These are phyloP conservation scores for Oreochromis grahami DNA, from an alignment of 2,797 vertebrate species.

Conservation along the genomic window DNA sequence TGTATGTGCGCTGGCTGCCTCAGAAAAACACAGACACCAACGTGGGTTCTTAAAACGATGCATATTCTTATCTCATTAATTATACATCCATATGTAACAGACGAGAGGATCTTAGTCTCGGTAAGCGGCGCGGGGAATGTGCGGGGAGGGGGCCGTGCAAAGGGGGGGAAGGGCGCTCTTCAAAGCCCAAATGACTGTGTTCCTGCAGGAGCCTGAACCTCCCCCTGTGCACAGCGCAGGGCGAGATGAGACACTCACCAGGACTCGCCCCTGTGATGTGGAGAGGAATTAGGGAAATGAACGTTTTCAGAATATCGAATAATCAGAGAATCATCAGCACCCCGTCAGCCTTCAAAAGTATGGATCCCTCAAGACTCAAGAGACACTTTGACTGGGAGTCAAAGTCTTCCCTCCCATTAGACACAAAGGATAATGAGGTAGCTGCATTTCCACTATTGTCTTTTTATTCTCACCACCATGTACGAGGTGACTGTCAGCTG, in stretches of 20 bases:
- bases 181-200: slow-evolving; percentile 79
- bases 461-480: slow-evolving; percentile 61
- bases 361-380: slow-evolving; percentile 76
- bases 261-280: slow-evolving; percentile 78
- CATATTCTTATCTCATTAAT: slow-evolving; percentile 81
- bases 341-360: slow-evolving; percentile 79
- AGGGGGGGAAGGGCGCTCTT: slow-evolving; percentile 67
- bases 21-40: slow-evolving; percentile 66
- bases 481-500: slow-evolving; percentile 66
- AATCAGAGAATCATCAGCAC: slow-evolving; percentile 80
- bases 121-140: slow-evolving; percentile 74
- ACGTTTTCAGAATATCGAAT: slow-evolving; percentile 81
- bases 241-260: slow-evolving; percentile 78
- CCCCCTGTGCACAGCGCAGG: slow-evolving; percentile 75
- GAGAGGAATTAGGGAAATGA: slow-evolving; percentile 81
- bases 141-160: slow-evolving; percentile 57
- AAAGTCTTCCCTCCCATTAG: slow-evolving; percentile 79
- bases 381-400: slow-evolving; percentile 80
- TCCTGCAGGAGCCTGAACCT: slow-evolving; percentile 76
- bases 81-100: slow-evolving; percentile 82
- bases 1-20: not conserved
- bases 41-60: slow-evolving; percentile 73
- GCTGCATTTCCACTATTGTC: slow-evolving; percentile 73
- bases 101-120: slow-evolving; percentile 78
- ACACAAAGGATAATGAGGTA: slow-evolving; percentile 78